Evolutionary conservation across 1,140 invertebrate species (phyloP), one percentile per base, ranked within the genome.

Genomic region (Solen grandis): DNA sequence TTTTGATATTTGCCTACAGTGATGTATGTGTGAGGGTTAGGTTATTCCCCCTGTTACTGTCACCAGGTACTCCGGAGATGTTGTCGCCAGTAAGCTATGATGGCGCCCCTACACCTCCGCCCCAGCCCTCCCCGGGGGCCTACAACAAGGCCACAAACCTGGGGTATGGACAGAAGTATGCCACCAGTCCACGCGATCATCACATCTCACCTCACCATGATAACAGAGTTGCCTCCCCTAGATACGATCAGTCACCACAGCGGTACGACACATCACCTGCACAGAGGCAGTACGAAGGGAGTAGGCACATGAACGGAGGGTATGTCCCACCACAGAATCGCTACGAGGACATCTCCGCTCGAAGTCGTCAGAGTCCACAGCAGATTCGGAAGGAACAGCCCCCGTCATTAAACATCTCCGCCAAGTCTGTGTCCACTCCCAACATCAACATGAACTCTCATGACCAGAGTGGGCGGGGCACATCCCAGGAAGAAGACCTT

Each of bases 1-100:
- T n/a, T n/a, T n/a, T n/a, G n/a, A n/a, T n/a, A n/a, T n/a, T n/a
- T n/a, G n/a, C n/a, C n/a, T n/a, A n/a, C n/a, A n/a, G n/a, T n/a
- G n/a, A n/a, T n/a, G n/a, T n/a, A n/a, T n/a, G n/a, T n/a, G n/a
- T n/a, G n/a, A n/a, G n/a, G n/a, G n/a, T n/a, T n/a, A n/a, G n/a
- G n/a, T n/a, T n/a, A n/a, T n/a, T n/a, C n/a, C n/a, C n/a, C n/a
- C n/a, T n/a, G n/a, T n/a, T n/a, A n/a, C n/a, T n/a, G n/a, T n/a
- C n/a, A n/a, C n/a, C 73, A 90, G 89, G 88, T 27, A 90, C 88
- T 19, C 89, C 89, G 52, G 89, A 90, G 72, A 90, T 90, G 89
- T 66, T 90, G 55, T 90, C 89, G 8, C 89, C 89, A 16, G 82
- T 88, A 0, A 86, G 86, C 69, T 85, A 77, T 60, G 89, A 90